Evolutionary conservation across 2,888 invertebrate species (phyloP), one percentile per base, ranked within the genome.

Genomic region (Eledone cirrhosa): DNA sequence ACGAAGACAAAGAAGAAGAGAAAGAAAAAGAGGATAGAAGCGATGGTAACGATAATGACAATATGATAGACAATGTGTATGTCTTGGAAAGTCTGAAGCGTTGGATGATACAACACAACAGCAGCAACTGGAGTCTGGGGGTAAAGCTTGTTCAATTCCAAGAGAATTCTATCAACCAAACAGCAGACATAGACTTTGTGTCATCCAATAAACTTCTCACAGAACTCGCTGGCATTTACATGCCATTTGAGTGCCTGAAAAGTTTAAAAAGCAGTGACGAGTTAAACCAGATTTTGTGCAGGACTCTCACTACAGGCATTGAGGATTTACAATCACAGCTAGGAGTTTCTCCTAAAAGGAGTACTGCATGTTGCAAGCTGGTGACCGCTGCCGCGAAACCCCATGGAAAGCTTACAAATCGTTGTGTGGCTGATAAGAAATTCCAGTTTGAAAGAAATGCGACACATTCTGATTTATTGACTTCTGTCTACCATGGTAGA

Each of bases 91-190:
- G 24, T 31, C 72, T 72, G 5, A 31, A 41, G 1, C n/a, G n/a
- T 13, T 72, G 72, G 72, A 72, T 72, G 72, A 72, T 22, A 2
- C 31, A 72, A 7, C 33, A 72, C n/a, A 72, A 72, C 72, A 72
- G 72, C 22, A 72, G 72, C 33, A 72, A 72, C n/a, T 72, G 72
- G 72, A 72, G 72, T 31, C 72, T 72, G 22, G 72, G 72, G 29
- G 22, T 72, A n/a, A 72, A 72, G 29, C n/a, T 72, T 19, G 72
- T 72, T 22, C 72, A 72, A 41, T 72, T 72, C 8, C 72, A 72
- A 33, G 33, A 72, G 41, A 72, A 72, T 13, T 72, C 72, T 16
- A 31, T 22, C n/a, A 72, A 72, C 31, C 41, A 72, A n/a, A 13
- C n/a, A n/a, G 72, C 31, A 1, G n/a, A 72, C n/a, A n/a, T 72